A percentile compares a stretch with the other conserved stretches of the same genome.
Evolutionary conservation across 2,888 invertebrate genomes (phyloP).

Genomic region (Clanis bilineata): DNA sequence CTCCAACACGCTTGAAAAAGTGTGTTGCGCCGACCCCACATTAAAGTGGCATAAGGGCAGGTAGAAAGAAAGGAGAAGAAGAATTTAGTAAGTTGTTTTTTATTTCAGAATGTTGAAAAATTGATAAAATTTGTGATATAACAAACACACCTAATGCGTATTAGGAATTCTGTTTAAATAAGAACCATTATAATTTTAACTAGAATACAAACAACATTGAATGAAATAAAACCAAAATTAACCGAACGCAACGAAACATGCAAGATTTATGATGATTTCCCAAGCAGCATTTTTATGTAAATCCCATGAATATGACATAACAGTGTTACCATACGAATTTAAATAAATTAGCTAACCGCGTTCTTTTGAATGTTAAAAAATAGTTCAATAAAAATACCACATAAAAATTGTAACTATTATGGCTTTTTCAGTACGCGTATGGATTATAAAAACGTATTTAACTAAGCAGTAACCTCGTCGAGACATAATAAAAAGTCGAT

Average conservation of each 20-base stretch:
- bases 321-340: conserved; percentile 1
- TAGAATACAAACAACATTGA: background rate
- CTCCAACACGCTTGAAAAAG: too few relatives aligned
- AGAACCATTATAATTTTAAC: background rate
- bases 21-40: too few relatives aligned
- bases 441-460: background rate
- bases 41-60: too few relatives aligned
- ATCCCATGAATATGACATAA: background rate
- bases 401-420: background rate
- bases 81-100: too few relatives aligned
- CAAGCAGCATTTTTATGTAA: background rate
- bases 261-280: background rate
- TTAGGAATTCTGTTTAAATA: background rate
- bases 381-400: background rate
- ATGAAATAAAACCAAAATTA: background rate
- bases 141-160: too few relatives aligned
- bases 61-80: too few relatives aligned
- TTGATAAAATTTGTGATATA: too few relatives aligned
- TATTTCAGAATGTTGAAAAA: too few relatives aligned
- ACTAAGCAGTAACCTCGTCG: background rate
- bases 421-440: background rate
- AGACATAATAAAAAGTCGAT: background rate
- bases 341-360: background rate
- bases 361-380: background rate
- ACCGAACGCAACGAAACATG: background rate